Base-by-base conservation (phyloP, 2,797 vertebrate species). In the Astyanax mexicanus region DNA sequence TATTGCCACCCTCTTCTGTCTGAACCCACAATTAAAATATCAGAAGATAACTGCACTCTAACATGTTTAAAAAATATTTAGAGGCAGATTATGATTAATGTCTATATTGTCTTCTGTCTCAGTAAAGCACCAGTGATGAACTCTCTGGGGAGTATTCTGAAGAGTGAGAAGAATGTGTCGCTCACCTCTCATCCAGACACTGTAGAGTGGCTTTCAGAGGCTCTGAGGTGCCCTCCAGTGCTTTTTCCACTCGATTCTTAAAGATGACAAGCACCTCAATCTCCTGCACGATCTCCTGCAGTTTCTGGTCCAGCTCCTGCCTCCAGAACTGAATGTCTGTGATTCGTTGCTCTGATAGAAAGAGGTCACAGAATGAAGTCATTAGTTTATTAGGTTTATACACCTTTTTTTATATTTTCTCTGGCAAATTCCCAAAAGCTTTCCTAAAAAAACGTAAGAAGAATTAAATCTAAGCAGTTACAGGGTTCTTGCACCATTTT, bases 291-390 rank as follows among this genome's bases (percentile, higher is more conserved):
- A 95, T 88, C 83, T 97, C 93, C 66, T 95, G 93, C 11, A 96
- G 89, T 75, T 94, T 96, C 81, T 88, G 87, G 35, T 95, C 90
- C 83, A 98, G 82, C 86, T 98, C 96, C 77, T 91, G 89, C 88
- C 87, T 96, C 92, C 96, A 94, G 90, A 96, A 98, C 78, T 89
- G 88, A 73, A 99, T 84, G 79, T 97, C 95, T 81, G 93, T 87
- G 1, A 85, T 80, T 74, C 95, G 94, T 87, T 96, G 95, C 60
- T 96, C 98, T 99, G 84, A 61, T 72, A 57, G 58, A 54, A n/a
- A 77, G 27, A 54, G 42, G 42, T 29, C 15, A 35, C n/a, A 35
- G 0, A 58, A 55, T 17, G 61, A 3, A 29, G 15, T 3, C 13
- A n/a, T 29, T 32, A 32, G 29, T 32, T 32, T 32, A 5, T 32